Percentiles rank a stretch among this genome's conserved stretches.
These are phyloP conservation scores for Limosa lapponica DNA, from an alignment of 2,797 vertebrate genomes.

Conservation along the genomic window DNA sequence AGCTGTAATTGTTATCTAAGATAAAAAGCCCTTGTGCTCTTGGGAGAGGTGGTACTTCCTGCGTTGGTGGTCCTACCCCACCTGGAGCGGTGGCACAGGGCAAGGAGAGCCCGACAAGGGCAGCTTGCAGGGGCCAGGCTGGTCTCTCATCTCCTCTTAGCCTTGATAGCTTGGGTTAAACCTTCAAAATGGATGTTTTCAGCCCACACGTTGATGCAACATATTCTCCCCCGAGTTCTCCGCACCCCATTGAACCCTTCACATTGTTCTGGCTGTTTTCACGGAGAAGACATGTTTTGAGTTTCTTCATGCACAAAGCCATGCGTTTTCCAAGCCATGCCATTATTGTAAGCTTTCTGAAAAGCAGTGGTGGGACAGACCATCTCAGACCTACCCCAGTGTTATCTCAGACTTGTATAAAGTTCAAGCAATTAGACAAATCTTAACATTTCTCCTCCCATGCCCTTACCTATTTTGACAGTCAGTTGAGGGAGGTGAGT, in stretches of 20 bases:
- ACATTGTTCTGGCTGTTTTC: neutral
- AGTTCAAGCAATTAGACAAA: neutral
- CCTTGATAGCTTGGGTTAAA: neutral
- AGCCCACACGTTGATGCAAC: neutral
- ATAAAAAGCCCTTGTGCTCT: neutral
- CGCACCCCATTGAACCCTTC: accelerated
- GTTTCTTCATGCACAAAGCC: neutral
- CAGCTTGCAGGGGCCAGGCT: neutral
- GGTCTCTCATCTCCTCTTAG: neutral
- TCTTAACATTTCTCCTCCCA: neutral
- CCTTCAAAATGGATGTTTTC: neutral
- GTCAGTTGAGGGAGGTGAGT: neutral
- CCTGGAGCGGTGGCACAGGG: neutral
- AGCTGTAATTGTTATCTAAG: neutral
- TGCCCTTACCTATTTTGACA: neutral
- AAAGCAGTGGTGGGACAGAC: neutral
- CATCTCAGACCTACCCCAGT: neutral
- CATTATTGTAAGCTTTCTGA: neutral
- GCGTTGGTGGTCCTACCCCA: neutral
- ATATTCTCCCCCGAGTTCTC: neutral
- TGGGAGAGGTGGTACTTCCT: neutral
- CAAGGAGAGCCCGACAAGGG: neutral
- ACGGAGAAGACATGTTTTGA: neutral
- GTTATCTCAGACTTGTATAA: neutral
- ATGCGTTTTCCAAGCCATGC: neutral